Evolutionary conservation across 1,140 invertebrate genomes (phyloP).

Genomic region (Caenorhabditis elegans): WBcel235 BX284603.4:63001-63500

Average conservation of each 20-base stretch:
- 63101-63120: constrained; percentile 38
- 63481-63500: not conserved
- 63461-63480: constrained; percentile 35
- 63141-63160: constrained; percentile 10
- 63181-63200: constrained; percentile 28
- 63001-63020: constrained; percentile 26
- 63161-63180: constrained; percentile 24
- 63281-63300: too few species aligned
- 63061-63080: constrained; percentile 10
- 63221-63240: not conserved
- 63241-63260: too few species aligned
- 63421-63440: constrained; percentile 14
- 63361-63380: not conserved
- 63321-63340: not conserved
- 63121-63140: constrained; percentile 22
- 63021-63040: not conserved
- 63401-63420: constrained; percentile 48
- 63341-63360: not conserved
- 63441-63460: constrained; percentile 36
- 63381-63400: constrained; percentile 36
- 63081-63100: constrained; percentile 12
- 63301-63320: too few species aligned
- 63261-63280: too few species aligned
- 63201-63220: not conserved
- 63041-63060: constrained; percentile 12